phyloP scores from a whole-genome alignment of 2,797 vertebrate species.

The Gouania willdenowi region DNA sequence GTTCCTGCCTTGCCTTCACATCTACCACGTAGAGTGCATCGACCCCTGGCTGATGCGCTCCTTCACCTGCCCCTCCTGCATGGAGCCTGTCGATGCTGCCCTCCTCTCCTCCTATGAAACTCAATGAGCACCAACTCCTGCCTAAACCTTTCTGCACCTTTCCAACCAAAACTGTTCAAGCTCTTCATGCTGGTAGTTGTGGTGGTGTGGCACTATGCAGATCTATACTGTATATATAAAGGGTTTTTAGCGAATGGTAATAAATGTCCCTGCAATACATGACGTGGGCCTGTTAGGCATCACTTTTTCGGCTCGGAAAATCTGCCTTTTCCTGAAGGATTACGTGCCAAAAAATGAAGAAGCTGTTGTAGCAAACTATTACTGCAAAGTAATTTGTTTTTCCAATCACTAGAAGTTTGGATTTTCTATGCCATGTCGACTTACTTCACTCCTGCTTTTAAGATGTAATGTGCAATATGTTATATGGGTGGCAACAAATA shows the following conservation, averaged over 20 bases:
- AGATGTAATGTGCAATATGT: constrained; percentile 51
- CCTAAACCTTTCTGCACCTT: constrained; percentile 42
- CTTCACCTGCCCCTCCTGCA: constrained; percentile 88
- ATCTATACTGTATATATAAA: no score
- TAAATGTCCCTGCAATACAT: background rate
- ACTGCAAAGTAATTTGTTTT: constrained; percentile 23
- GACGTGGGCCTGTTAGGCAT: constrained; percentile 10
- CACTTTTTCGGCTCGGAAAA: constrained; percentile 21
- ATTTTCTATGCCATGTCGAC: constrained; percentile 14
- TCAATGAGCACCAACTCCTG: constrained; percentile 60
- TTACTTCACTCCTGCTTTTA: constrained; percentile 17
- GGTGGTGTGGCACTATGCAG: constrained; percentile 13
- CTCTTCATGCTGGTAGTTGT: constrained; percentile 26
- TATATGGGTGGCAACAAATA: background rate
- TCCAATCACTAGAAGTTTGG: constrained; percentile 4
- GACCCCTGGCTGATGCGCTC: constrained; percentile 87
- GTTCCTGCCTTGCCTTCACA: constrained; percentile 86
- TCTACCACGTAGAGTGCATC: constrained; percentile 86
- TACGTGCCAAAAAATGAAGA: constrained; percentile 45
- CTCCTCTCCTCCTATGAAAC: constrained; percentile 83
- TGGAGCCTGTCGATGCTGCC: constrained; percentile 87
- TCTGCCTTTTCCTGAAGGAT: constrained; percentile 34
- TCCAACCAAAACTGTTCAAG: constrained; percentile 26
- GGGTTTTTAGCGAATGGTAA: constrained; percentile 3
- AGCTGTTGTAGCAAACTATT: constrained; percentile 34